Percentiles rank a stretch among this genome's conserved stretches.
Evolutionary conservation across 2,797 vertebrate genomes (phyloP).

Genomic region (Cynodonichthys magdalenae): DNA sequence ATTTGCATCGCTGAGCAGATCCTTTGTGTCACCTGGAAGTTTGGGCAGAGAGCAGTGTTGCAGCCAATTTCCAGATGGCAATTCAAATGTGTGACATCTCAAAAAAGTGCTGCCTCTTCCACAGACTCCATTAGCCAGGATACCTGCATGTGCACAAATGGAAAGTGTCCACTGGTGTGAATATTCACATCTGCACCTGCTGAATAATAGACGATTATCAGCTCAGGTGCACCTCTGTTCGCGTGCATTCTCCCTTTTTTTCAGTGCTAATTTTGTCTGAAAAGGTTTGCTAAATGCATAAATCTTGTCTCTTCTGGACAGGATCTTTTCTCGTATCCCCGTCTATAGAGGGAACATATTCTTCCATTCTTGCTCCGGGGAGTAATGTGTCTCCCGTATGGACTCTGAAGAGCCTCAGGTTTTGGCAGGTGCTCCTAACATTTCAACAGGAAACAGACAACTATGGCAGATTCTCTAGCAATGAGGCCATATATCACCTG

Average conservation of each 20-base stretch:
- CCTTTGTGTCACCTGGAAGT: conserved; percentile 70
- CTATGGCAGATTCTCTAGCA: conserved; percentile 50
- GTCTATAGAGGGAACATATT: conserved; percentile 51
- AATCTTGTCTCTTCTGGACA: conserved; percentile 55
- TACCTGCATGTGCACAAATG: conserved; percentile 46
- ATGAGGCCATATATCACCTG: conserved; percentile 60
- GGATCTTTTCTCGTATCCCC: conserved; percentile 49
- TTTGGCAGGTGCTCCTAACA: conserved; percentile 66
- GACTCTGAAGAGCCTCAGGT: conserved; percentile 52
- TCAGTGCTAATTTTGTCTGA: conserved; percentile 55
- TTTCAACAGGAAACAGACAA: conserved; percentile 55
- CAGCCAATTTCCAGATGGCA: conserved; percentile 68
- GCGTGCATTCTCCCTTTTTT: conserved; percentile 41
- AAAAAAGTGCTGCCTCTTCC: conserved; percentile 41
- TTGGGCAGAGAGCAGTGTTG: conserved; percentile 48
- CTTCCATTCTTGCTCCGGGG: conserved; percentile 49
- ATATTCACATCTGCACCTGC: conserved; percentile 76
- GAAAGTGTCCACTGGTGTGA: conserved; percentile 70
- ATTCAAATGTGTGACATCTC: conserved; percentile 61
- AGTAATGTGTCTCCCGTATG: conserved; percentile 57
- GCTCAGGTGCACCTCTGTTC: conserved; percentile 57
- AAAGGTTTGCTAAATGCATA: conserved; percentile 59
- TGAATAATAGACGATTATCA: conserved; percentile 77
- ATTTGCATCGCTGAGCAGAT: conserved; percentile 71
- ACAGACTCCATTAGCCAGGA: conserved; percentile 61